These are phyloP conservation scores for Rhabdomys dilectus DNA, from an alignment of 2,113 vertebrate genomes.

Conservation along the genomic window DNA sequence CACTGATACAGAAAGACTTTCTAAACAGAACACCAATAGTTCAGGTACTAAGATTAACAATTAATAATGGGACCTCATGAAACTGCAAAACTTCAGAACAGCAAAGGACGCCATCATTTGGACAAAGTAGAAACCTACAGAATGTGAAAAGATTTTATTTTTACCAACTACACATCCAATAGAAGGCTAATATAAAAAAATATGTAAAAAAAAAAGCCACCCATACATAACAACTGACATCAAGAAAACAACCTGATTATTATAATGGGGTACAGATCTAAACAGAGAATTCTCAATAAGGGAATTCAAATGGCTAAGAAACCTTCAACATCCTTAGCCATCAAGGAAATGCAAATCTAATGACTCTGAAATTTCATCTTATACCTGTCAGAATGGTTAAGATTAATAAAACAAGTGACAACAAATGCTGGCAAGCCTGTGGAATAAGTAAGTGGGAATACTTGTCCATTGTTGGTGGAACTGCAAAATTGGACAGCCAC, in stretches of 20 bases:
- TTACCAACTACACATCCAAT: background rate
- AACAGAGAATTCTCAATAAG: background rate
- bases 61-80: background rate
- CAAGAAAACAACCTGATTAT: background rate
- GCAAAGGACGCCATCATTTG: background rate
- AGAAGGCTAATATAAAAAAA: background rate
- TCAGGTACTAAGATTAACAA: background rate
- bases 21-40: background rate
- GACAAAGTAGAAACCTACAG: background rate
- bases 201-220: background rate
- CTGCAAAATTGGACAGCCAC: background rate
- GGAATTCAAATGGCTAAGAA: background rate
- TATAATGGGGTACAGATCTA: background rate
- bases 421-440: background rate
- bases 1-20: background rate
- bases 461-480: background rate
- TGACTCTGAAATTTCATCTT: background rate
- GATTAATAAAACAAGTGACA: background rate
- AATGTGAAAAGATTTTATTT: background rate
- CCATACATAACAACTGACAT: background rate
- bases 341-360: background rate
- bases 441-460: background rate
- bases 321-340: background rate
- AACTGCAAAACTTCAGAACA: background rate
- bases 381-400: background rate